Evolutionary conservation across 2,888 invertebrate species (phyloP).

Genomic region (Himalopsyche tibetana): DNA sequence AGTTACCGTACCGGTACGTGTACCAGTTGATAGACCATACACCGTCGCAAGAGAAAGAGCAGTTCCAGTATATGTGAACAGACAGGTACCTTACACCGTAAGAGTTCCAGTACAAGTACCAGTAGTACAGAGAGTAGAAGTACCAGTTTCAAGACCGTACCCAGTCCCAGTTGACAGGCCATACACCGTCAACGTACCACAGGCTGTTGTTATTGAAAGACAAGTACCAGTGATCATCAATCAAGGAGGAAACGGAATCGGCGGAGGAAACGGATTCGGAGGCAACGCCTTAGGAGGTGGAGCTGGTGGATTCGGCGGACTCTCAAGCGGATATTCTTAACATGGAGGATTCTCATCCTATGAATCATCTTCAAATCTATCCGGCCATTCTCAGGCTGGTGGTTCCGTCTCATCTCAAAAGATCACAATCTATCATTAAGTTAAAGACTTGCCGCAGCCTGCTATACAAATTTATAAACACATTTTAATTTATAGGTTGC

Average conservation of each 20-base stretch:
- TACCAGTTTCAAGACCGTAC: slow-evolving; percentile 60
- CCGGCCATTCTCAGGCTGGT: too few relatives aligned
- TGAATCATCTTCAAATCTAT: too few relatives aligned
- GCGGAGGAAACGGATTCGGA: slow-evolving; percentile 49
- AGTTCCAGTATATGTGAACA: slow-evolving; percentile 54
- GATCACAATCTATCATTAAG: too few relatives aligned
- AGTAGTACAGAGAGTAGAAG: slow-evolving; percentile 59
- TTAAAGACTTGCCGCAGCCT: too few relatives aligned
- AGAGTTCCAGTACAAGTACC: slow-evolving; percentile 59
- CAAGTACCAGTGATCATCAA: slow-evolving; percentile 58
- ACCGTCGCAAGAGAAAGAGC: slow-evolving; percentile 53
- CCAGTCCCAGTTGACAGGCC: slow-evolving; percentile 61
- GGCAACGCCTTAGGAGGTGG: slow-evolving; percentile 48
- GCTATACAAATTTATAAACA: too few relatives aligned
- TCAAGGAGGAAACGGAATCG: slow-evolving; percentile 47
- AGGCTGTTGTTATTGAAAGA: slow-evolving; percentile 60
- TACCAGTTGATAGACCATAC: slow-evolving; percentile 68
- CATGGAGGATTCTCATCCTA: too few relatives aligned
- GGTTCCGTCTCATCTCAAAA: too few relatives aligned
- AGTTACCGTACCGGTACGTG: slow-evolving; percentile 72
- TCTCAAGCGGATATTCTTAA: too few relatives aligned
- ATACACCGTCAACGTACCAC: slow-evolving; percentile 53
- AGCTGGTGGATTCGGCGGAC: slow-evolving; percentile 42
- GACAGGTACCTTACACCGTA: slow-evolving; percentile 61
- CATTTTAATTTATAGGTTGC: too few relatives aligned